These are phyloP conservation scores for Orycteropus afer DNA, from an alignment of 2,113 vertebrate genomes.

Conservation along the genomic window DNA sequence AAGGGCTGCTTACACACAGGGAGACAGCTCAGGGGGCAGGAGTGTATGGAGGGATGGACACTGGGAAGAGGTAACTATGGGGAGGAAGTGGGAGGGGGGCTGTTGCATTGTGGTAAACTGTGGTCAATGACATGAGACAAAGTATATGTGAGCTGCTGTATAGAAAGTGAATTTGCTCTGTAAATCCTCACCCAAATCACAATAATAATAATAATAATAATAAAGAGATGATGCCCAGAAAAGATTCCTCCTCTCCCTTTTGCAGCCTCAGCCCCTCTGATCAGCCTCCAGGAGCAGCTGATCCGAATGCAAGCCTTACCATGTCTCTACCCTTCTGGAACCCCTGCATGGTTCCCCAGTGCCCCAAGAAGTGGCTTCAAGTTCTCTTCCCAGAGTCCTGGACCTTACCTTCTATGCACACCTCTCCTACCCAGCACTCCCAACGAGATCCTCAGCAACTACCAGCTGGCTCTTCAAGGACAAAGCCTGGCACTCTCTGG, in stretches of 20 bases:
- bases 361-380: background rate
- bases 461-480: background rate
- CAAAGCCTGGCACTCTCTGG: background rate
- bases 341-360: background rate
- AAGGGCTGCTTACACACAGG: too few species aligned
- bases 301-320: background rate
- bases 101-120: too few species aligned
- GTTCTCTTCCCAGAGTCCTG: background rate
- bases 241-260: background rate
- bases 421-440: background rate
- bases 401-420: background rate
- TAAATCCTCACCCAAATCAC: too few species aligned
- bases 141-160: too few species aligned
- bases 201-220: too few species aligned
- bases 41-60: too few species aligned
- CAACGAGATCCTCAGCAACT: too few species aligned
- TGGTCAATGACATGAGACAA: too few species aligned
- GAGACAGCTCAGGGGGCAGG: too few species aligned
- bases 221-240: background rate
- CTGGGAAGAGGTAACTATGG: too few species aligned
- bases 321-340: background rate
- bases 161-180: too few species aligned
- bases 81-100: too few species aligned
- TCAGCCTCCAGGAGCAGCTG: background rate
- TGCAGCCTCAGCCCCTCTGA: background rate